Evolutionary conservation across 2,113 vertebrate genomes (phyloP), one percentile per base, ranked within the genome.

Genomic region (Stictonetta naevosa): DNA sequence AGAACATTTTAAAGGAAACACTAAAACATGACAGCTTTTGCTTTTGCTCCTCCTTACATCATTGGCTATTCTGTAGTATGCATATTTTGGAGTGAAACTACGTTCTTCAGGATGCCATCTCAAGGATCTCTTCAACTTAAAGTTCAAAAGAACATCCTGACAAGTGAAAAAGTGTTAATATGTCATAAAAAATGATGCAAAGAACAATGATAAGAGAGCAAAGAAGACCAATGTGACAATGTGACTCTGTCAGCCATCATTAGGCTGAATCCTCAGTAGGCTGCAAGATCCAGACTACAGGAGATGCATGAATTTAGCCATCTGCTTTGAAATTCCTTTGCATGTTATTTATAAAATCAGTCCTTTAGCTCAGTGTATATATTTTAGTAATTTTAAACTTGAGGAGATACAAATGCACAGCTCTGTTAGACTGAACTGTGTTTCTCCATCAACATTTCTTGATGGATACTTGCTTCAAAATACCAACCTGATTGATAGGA

Each of bases 121-220:
- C 62, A 64, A 75, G 38, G 38, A 64, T 72, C 34, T 40, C 31
- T 81, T 85, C 56, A 92, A 40, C 40, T 77, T 67, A 53, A 59
- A 82, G 69, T 85, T 88, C 62, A 89, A 87, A 88, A 67, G 21
- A 85, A 40, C 52, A 67, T 91, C 84, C 63, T 93, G 68, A 69
- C 44, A 85, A 81, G 28, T 52, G 85, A 86, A 63, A 62, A 81
- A 93, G 78, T 81, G 73, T 88, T 88, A 83, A 63, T 58, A 73
- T 59, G 28, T 77, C 60, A 84, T 77, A 62, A 76, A 46, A 91
- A 93, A 77, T 85, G 67, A 88, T 88, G 74, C 90, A 92, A 79
- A 8, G 53, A 62, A 7, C 55, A 80, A 82, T 34, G 48, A 82
- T 66, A 31, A 52, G 59, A 88, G 36, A 71, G 33, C 28, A n/a